phyloP scores from a whole-genome alignment of 2,113 vertebrate genomes.

The Danio rerio region GRCz12tu NC_133177.1:46645001-46645500 shows the following conservation, averaged over 20 bases:
- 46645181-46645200: slow-evolving; percentile 16
- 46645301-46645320: not conserved
- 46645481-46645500: too few species aligned
- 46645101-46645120: slow-evolving; percentile 35
- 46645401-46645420: too few species aligned
- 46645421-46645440: too few species aligned
- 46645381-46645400: too few species aligned
- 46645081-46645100: slow-evolving; percentile 31
- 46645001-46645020: not conserved
- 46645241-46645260: slow-evolving; percentile 1
- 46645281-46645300: not conserved
- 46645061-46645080: not conserved
- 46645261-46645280: slow-evolving; percentile 16
- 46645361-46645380: not conserved
- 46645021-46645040: slow-evolving; percentile 14
- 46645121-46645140: slow-evolving; percentile 46
- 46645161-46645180: slow-evolving; percentile 6
- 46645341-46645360: not conserved
- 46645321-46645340: not conserved
- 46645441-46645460: too few species aligned
- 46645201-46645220: slow-evolving; percentile 48
- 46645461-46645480: too few species aligned
- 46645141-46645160: slow-evolving; percentile 21
- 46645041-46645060: slow-evolving; percentile 5
- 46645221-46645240: slow-evolving; percentile 5